Evolutionary conservation across 1,140 invertebrate genomes (phyloP), one percentile per base, ranked within the genome.

Genomic region (Lasioglossum baleicum): DNA sequence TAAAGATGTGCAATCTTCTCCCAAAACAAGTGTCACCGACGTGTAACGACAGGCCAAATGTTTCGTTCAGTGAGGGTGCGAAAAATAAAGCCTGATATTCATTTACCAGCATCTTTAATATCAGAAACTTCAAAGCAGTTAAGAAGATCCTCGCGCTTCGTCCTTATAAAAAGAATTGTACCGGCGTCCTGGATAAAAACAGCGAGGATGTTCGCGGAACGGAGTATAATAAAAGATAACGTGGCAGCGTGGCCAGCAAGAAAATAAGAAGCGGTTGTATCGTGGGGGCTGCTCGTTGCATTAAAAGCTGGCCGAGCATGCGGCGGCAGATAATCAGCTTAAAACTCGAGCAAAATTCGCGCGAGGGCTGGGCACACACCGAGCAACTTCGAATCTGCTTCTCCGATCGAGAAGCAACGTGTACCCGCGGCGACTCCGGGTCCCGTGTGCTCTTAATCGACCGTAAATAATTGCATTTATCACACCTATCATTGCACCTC

Each of bases 391-490:
- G 44, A 48, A 90, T 91, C 89, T 89, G 73, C 73, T 77, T 15
- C 51, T 17, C 15, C 51, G 51, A 53, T 53, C 51, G 44, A 35
- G 35, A 2, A 35, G 44, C 44, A 11, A 6, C 56, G 15, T 20
- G 15, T 6, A 56, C 20, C 51, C 20, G 51, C 44, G 44, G 44
- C 44, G 44, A 48, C 44, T 48, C 10, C 44, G 44, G 44, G 40
- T 60, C 64, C 53, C 64, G 60, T 64, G 88, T 90, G 87, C 90
- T 92, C 90, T 92, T 92, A 93, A 93, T 93, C 92, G 92, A 92
- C 89, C 92, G 92, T 93, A 92, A 93, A 92, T 92, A 93, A 93
- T 93, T 93, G 92, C 92, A 91, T 92, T 93, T 92, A 93, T 93
- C 91, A 91, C 92, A 92, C 91, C 91, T 93, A 92, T 91, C 89